These are phyloP conservation scores for Tolypeutes matacus DNA, from an alignment of 2,797 vertebrate species.

Conservation along the genomic window DNA sequence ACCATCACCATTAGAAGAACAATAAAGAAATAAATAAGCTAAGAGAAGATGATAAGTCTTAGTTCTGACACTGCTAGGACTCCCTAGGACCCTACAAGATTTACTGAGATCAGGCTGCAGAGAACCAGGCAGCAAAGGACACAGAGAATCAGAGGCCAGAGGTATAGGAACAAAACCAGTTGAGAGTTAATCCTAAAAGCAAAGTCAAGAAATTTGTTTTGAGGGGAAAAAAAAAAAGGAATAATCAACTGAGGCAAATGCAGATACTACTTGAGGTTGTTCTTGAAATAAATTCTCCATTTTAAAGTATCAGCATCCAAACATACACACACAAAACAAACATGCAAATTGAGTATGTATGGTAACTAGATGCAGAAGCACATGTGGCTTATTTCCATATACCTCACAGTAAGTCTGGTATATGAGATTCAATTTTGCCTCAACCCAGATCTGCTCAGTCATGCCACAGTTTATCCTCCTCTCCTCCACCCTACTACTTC, in stretches of 20 bases:
- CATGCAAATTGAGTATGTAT: neutral
- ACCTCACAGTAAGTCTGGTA: neutral
- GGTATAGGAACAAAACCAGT: neutral
- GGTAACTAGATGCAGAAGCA: neutral
- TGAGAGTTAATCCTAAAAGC: neutral
- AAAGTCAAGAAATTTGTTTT: neutral
- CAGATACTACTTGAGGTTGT: neutral
- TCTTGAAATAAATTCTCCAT: neutral
- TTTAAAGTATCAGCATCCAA: neutral
- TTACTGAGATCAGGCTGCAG: neutral
- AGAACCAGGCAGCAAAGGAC: neutral
- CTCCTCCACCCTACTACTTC: fast-evolving
- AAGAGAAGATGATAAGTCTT: neutral
- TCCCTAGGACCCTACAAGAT: neutral
- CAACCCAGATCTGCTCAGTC: neutral
- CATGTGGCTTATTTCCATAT: neutral
- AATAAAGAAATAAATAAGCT: neutral
- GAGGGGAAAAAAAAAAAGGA: neutral
- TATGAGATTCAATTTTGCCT: neutral
- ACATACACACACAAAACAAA: neutral
- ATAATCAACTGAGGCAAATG: neutral
- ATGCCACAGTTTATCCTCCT: neutral
- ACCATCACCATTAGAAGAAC: neutral
- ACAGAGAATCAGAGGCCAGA: neutral
- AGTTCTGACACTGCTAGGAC: neutral